Evolutionary conservation across 2,888 invertebrate species (phyloP), one percentile per base, ranked within the genome.

Genomic region (Drosophila mimetica): DNA sequence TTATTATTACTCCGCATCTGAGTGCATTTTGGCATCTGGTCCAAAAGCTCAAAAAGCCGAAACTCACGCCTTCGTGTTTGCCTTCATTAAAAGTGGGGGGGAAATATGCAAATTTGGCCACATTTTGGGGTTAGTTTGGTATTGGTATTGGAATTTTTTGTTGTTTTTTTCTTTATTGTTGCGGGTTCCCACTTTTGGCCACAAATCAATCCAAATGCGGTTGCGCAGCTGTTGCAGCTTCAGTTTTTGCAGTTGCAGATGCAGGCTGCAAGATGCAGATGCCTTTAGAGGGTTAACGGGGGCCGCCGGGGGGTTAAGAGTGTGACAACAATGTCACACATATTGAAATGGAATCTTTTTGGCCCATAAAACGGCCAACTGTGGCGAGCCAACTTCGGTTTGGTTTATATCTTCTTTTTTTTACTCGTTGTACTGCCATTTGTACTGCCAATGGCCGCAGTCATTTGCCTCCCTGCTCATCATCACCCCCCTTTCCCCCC

Each of bases 171-270:
- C 34, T 57, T 66, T 25, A 7, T 25, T 7, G 22, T 60, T 60
- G 60, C 46, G 58, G 60, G 51, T 52, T 57, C 50, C 59, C 54
- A 51, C 39, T 30, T 59, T 70, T 48, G 89, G 90, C 90, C 90
- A 84, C 90, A 91, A 90, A 90, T 91, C 90, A 90, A 90, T 91
- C 90, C 86, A 85, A 89, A 88, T 91, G 91, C 81, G 91, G 90
- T 90, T 90, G 74, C 74, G 85, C 90, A 90, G 89, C 83, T 89
- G 90, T 86, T 90, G 72, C 76, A 63, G 54, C 58, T 37, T 57
- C 47, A 48, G 42, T 22, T n/a, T 8, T 52, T 28, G 20, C 28
- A 32, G 25, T 37, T 63, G 48, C 53, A 60, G 65, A 67, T 65
- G 61, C 64, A 69, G 61, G 41, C 22, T 66, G 74, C 67, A 76